Evolutionary conservation across 2,888 invertebrate genomes (phyloP), one percentile per base, ranked within the genome.

Genomic region (Shargacucullia verbasci): DNA sequence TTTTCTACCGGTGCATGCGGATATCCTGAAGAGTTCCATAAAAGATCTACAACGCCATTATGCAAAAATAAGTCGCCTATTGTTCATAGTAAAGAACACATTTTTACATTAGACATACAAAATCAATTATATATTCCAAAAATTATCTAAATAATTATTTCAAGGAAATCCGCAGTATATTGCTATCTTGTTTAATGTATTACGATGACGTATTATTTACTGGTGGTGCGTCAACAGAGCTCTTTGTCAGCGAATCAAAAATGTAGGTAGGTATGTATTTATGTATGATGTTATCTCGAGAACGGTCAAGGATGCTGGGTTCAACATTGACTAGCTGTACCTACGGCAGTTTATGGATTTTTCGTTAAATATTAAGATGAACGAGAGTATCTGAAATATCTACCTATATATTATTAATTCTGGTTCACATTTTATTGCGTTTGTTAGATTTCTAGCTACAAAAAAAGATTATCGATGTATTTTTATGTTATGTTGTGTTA

Each of bases 251-350:
- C 13, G 27, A 38, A 61, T 54, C 63, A 66, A 62, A 58, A 38
- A 11, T 35, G 3, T 69, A 39, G 9, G 43, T 46, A 27, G 39
- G 20, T 55, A 38, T 31, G 39, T 67, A 20, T 50, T 25, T 55
- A 47, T 52, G 44, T 58, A 13, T 44, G 35, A 52, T 47, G 45
- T 63, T 66, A 73, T 73, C 66, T 33, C 12, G 31, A 33, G 34
- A 38, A 29, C 25, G 54, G 73, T 76, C 76, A 73, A 75, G 69
- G 76, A 60, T 59, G 31, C 9, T 34, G 40, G 50, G 73, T 58
- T 68, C 52, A 61, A 20, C 29, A 14, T 43, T 7, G 7, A 38
- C 47, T 39, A 40, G 35, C 8, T 44, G 37, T 31, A 13, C 7
- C 37, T 33, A 20, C 0, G 12, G 25, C 15, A 10, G 6, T 43